These are phyloP conservation scores for Drosophila gaucha DNA, from an alignment of 2,888 invertebrate genomes.

Conservation along the genomic window DNA sequence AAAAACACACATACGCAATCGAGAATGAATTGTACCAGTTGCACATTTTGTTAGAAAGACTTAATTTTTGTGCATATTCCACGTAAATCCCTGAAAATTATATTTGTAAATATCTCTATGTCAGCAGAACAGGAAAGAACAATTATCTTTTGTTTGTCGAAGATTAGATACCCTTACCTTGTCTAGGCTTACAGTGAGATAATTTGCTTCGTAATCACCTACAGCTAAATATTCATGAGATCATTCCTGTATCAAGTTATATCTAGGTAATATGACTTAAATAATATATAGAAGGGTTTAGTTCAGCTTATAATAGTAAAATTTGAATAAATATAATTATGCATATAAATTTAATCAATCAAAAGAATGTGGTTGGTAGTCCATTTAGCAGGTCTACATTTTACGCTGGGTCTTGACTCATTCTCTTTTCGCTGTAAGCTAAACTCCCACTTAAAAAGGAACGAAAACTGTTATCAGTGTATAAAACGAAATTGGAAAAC, in stretches of 20 bases:
- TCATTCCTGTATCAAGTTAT: not conserved
- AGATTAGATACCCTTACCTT: conserved; percentile 10
- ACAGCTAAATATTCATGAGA: not conserved
- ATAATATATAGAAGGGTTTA: not conserved
- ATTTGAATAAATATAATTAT: no score
- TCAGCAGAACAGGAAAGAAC: not conserved
- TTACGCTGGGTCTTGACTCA: not conserved
- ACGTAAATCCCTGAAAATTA: conserved; percentile 10
- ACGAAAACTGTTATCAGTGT: conserved; percentile 66
- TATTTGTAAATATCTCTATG: conserved; percentile 5
- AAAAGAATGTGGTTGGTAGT: conserved; percentile 1
- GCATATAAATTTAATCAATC: no score
- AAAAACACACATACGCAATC: conserved; percentile 7
- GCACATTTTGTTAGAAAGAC: conserved; percentile 17
- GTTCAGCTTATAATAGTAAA: not conserved
- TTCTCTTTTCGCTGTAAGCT: conserved; percentile 40
- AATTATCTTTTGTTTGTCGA: conserved; percentile 1
- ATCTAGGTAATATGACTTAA: no score
- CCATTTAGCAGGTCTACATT: conserved; percentile 1
- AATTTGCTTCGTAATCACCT: not conserved
- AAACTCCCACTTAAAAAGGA: conserved; percentile 68
- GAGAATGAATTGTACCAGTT: conserved; percentile 33
- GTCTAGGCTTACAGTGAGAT: not conserved
- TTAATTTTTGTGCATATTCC: not conserved
- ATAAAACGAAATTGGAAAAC: conserved; percentile 65